These are phyloP conservation scores for Limanda limanda DNA, from an alignment of 2,113 vertebrate genomes.

Conservation along the genomic window DNA sequence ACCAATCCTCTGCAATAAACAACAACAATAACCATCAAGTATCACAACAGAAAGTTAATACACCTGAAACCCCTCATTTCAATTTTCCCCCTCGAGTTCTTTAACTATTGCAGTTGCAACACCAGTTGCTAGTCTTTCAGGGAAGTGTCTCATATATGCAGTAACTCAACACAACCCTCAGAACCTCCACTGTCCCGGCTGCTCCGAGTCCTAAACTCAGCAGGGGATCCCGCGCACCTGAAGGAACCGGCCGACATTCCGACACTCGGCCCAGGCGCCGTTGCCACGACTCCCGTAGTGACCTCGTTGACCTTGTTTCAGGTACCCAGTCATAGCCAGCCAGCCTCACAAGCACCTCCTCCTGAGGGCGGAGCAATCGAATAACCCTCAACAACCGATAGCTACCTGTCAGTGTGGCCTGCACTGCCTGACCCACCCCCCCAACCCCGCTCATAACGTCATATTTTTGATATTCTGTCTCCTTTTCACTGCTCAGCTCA, in stretches of 20 bases:
- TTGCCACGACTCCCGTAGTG: slow-evolving; percentile 69
- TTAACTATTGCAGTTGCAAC: slow-evolving; percentile 59
- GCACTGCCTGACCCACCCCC: slow-evolving; percentile 6
- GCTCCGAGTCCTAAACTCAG: slow-evolving; percentile 43
- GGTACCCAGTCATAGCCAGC: slow-evolving; percentile 80
- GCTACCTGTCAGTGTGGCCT: slow-evolving; percentile 76
- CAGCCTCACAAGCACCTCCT: slow-evolving; percentile 71
- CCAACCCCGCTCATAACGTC: neutral
- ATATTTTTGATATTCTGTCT: slow-evolving; percentile 4
- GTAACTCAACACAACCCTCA: slow-evolving; percentile 66
- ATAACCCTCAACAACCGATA: slow-evolving; percentile 75
- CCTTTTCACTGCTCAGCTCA: slow-evolving; percentile 7
- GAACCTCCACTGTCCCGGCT: slow-evolving; percentile 50
- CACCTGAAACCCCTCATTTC: neutral
- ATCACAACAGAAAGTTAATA: slow-evolving; percentile 50
- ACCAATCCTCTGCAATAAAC: slow-evolving; percentile 77
- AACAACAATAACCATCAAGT: slow-evolving; percentile 50
- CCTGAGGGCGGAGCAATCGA: slow-evolving; percentile 65
- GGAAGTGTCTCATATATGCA: slow-evolving; percentile 80
- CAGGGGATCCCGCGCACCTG: neutral
- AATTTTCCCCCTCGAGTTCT: slow-evolving; percentile 3
- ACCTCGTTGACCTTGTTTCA: slow-evolving; percentile 79
- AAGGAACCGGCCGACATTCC: neutral
- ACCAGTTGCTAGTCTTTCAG: slow-evolving; percentile 74
- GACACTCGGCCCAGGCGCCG: slow-evolving; percentile 34